phyloP scores from a whole-genome alignment of 1,140 invertebrate species.

The Dryas iulia region DNA sequence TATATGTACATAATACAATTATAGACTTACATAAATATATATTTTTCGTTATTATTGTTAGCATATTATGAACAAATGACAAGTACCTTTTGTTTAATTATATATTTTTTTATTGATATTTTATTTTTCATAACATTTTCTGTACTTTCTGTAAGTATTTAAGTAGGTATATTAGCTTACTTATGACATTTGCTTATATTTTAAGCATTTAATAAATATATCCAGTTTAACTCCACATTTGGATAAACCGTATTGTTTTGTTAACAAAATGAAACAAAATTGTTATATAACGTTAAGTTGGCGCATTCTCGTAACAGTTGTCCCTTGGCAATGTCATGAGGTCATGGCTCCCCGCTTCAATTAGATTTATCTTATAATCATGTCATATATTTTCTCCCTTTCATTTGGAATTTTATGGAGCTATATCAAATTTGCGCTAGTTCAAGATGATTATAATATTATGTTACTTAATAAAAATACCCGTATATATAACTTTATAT shows the following conservation, averaged over 20 bases:
- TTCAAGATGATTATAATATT: not conserved
- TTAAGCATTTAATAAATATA: not conserved
- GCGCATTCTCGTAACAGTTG: slow-evolving; percentile 16
- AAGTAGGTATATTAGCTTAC: no score
- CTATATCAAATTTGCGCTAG: not conserved
- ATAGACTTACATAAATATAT: no score
- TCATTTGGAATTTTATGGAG: not conserved
- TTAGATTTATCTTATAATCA: slow-evolving; percentile 24
- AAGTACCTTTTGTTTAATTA: no score
- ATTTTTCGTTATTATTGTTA: no score
- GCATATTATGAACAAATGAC: no score
- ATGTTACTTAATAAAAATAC: no score
- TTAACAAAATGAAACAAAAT: slow-evolving; percentile 5
- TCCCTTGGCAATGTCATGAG: slow-evolving; percentile 29
- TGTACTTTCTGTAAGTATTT: no score
- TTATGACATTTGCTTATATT: no score
- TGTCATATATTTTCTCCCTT: not conserved
- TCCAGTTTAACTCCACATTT: not conserved
- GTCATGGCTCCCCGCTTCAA: slow-evolving; percentile 24
- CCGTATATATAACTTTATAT: no score
- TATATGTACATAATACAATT: no score
- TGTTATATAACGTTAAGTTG: slow-evolving; percentile 18
- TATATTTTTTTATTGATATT: no score
- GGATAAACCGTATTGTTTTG: not conserved
- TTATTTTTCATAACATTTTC: no score